Evolutionary conservation across 2,797 vertebrate species (phyloP).

Genomic region (Sebastes minor): DNA sequence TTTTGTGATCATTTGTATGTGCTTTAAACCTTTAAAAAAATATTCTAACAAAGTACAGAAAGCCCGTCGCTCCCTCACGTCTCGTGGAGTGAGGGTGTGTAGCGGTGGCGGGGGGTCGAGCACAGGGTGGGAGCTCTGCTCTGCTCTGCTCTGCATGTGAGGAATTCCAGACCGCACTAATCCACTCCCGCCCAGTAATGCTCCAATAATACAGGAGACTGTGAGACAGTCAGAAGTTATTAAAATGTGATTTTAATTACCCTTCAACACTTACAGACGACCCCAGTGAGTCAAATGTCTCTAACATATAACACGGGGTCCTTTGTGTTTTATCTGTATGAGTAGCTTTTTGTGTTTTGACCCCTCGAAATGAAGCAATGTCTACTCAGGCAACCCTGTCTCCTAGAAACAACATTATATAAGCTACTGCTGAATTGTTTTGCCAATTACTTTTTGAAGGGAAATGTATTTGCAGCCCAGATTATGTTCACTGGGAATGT

Average conservation of each 20-base stretch:
- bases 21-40: not conserved
- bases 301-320: not conserved
- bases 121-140: slow-evolving; percentile 30
- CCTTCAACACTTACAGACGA: not conserved
- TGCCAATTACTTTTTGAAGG: not conserved
- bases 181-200: slow-evolving; percentile 4
- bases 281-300: not conserved
- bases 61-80: not conserved
- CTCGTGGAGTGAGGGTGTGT: slow-evolving; percentile 25
- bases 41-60: not conserved
- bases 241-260: not conserved
- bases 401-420: not conserved
- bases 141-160: slow-evolving; percentile 23
- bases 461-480: not conserved
- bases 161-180: slow-evolving; percentile 57
- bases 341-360: not conserved
- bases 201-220: not conserved
- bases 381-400: not conserved
- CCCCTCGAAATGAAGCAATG: not conserved
- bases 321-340: not conserved
- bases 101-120: not conserved
- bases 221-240: slow-evolving; percentile 7
- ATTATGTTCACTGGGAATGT: not conserved
- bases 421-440: not conserved
- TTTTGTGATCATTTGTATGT: not conserved